These are phyloP conservation scores for Melinopterus prodromus DNA, from an alignment of 2,888 invertebrate genomes.

Conservation along the genomic window DNA sequence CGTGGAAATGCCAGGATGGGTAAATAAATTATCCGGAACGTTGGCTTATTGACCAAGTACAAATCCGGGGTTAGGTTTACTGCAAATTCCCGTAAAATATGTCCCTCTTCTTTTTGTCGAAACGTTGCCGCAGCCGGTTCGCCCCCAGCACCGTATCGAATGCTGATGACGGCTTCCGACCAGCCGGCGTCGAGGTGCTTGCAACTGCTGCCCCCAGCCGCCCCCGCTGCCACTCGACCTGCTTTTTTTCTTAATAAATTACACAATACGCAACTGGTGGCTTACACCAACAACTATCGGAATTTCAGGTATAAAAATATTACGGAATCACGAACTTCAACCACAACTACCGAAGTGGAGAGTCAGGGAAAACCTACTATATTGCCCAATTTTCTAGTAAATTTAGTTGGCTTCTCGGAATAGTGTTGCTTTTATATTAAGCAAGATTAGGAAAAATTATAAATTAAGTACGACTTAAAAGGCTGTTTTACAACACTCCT, in stretches of 20 bases:
- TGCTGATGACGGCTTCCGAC: slow-evolving; percentile 12
- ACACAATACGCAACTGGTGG: slow-evolving; percentile 19
- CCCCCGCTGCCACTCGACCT: background rate
- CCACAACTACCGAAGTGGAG: no score
- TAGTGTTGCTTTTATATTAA: no score
- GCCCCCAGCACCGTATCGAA: slow-evolving; percentile 10
- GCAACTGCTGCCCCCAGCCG: background rate
- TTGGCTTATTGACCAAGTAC: slow-evolving; percentile 22
- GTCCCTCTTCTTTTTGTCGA: slow-evolving; percentile 13
- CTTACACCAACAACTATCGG: background rate
- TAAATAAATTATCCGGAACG: slow-evolving; percentile 20
- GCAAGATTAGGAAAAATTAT: no score
- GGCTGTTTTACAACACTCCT: no score
- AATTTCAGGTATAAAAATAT: slow-evolving; percentile 5
- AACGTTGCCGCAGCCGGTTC: background rate
- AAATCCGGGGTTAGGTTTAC: slow-evolving; percentile 21
- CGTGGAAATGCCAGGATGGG: slow-evolving; percentile 8
- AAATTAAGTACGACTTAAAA: no score
- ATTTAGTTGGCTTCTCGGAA: no score
- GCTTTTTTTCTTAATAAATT: slow-evolving; percentile 15
- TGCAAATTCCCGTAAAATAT: slow-evolving; percentile 14
- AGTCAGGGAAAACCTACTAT: no score
- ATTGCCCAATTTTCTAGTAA: background rate
- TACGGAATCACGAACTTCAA: no score
- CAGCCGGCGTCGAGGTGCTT: background rate